Evolutionary conservation across 2,797 vertebrate species (phyloP).

Genomic region (Sebastes nivosus): DNA sequence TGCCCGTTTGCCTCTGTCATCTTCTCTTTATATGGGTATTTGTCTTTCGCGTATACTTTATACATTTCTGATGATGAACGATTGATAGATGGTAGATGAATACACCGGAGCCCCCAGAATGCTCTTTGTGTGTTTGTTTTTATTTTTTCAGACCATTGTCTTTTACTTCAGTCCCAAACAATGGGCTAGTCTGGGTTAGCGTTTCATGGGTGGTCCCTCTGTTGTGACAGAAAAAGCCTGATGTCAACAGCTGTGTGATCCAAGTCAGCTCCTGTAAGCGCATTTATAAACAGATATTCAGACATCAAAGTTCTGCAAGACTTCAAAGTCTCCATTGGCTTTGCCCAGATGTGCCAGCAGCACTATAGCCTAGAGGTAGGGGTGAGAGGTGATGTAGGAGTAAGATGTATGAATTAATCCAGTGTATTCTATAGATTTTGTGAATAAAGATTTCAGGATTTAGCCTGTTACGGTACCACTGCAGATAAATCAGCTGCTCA

Average conservation of each 20-base stretch:
- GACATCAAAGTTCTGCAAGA: conserved; percentile 1
- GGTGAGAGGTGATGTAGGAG: not conserved
- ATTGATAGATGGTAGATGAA: too few relatives aligned
- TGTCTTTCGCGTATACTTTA: too few relatives aligned
- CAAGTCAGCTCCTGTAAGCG: not conserved
- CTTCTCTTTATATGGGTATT: too few relatives aligned
- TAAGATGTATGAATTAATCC: not conserved
- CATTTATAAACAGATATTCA: not conserved
- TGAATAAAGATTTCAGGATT: not conserved
- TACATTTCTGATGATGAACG: too few relatives aligned
- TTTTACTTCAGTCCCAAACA: conserved; percentile 1
- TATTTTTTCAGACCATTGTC: not conserved
- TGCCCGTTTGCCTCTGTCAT: too few relatives aligned
- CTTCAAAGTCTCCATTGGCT: conserved; percentile 3
- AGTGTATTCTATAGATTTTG: not conserved
- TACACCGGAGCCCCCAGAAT: too few relatives aligned
- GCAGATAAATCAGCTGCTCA: too few relatives aligned
- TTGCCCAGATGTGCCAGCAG: not conserved
- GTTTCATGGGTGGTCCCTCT: not conserved
- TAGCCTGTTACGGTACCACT: too few relatives aligned
- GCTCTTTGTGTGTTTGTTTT: not conserved
- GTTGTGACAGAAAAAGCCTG: not conserved
- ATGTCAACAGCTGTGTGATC: conserved; percentile 21
- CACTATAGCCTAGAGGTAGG: not conserved
- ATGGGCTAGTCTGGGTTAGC: not conserved